phyloP scores from a whole-genome alignment of 2,797 vertebrate genomes.

The Epinephelus malabaricus region DNA sequence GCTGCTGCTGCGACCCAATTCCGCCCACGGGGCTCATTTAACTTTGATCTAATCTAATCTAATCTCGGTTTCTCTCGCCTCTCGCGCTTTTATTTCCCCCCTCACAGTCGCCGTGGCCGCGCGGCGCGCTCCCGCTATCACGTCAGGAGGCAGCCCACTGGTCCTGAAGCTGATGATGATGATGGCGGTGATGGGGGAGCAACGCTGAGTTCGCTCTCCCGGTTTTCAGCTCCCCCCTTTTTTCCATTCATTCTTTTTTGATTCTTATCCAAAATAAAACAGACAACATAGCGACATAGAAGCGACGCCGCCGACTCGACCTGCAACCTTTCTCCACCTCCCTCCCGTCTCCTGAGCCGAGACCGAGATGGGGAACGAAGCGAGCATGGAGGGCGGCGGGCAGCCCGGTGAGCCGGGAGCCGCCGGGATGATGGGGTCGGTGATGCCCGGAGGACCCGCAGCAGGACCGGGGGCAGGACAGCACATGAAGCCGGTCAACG shows the following conservation, averaged over 20 bases:
- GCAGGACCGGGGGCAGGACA: constrained; percentile 81
- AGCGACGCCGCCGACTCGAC: constrained; percentile 44
- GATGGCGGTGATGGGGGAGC: constrained; percentile 80
- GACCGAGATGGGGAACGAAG: constrained; percentile 89
- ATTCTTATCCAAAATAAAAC: neutral
- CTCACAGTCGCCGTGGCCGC: constrained; percentile 28
- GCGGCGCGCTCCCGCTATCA: constrained; percentile 73
- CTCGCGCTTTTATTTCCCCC: constrained; percentile 29
- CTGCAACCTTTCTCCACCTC: constrained; percentile 56
- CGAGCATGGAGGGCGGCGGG: constrained; percentile 87
- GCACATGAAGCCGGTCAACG: constrained; percentile 87
- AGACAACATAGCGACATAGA: constrained; percentile 31
- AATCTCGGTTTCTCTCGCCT: constrained; percentile 45
- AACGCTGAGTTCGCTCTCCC: constrained; percentile 75
- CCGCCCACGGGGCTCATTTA: constrained; percentile 48
- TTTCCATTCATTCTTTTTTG: constrained; percentile 45
- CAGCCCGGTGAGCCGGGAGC: constrained; percentile 82
- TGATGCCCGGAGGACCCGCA: constrained; percentile 78
- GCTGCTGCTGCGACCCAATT: constrained; percentile 19
- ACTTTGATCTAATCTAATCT: constrained; percentile 61
- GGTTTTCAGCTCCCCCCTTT: constrained; percentile 39
- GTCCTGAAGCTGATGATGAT: constrained; percentile 78
- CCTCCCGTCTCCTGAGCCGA: constrained; percentile 74
- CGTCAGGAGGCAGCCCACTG: constrained; percentile 76
- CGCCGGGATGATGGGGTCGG: constrained; percentile 79